phyloP scores from a whole-genome alignment of 2,113 vertebrate genomes.

The Peromyscus maniculatus region DNA sequence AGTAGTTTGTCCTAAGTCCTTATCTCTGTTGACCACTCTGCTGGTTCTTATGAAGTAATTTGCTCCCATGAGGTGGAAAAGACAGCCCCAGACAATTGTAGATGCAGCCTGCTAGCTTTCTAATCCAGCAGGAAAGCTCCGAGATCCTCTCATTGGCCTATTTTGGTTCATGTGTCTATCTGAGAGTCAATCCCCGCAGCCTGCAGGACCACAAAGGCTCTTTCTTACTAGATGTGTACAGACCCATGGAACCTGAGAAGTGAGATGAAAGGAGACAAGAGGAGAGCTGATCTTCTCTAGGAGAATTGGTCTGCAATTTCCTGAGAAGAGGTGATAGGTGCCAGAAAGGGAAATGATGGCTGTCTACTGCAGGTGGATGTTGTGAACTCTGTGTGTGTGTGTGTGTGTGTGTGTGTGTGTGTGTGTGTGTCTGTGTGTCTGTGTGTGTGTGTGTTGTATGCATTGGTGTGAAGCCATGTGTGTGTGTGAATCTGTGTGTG shows the following conservation, averaged over 20 bases:
- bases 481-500: background rate
- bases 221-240: background rate
- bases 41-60: background rate
- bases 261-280: background rate
- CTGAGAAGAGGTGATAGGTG: background rate
- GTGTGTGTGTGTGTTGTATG: no score
- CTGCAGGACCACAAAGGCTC: background rate
- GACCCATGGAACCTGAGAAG: background rate
- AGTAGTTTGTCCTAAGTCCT: background rate
- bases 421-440: no score
- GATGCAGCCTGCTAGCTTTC: background rate
- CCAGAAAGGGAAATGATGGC: background rate
- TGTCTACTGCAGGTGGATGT: background rate
- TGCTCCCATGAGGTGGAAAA: background rate
- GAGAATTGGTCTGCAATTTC: background rate
- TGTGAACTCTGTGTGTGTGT: background rate
- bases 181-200: background rate
- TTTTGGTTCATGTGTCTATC: background rate
- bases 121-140: background rate
- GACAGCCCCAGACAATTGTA: background rate
- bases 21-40: background rate
- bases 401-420: no score
- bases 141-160: background rate
- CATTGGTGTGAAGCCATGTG: no score
- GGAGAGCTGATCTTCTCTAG: background rate